Conservation (phyloP, 2,797 vertebrate species). For the Odontamblyopus lacepedii region DNA sequence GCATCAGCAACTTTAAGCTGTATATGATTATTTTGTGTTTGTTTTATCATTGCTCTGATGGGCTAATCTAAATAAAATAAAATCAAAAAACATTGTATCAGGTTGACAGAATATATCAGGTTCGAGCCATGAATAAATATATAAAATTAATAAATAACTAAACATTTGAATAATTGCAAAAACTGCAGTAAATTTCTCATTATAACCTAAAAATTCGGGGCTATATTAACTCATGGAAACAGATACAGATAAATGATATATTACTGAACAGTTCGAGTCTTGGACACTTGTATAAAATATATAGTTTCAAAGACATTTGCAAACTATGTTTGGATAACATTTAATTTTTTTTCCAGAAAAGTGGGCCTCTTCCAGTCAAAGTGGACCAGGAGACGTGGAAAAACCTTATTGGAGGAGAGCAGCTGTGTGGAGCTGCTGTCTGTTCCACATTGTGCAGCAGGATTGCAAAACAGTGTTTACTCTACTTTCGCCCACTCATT, state of each 20-base stretch:
- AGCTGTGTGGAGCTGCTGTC: slow-evolving; percentile 52
- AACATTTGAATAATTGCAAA: too few relatives aligned
- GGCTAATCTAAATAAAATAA: too few relatives aligned
- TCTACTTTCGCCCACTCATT: slow-evolving; percentile 53
- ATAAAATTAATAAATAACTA: too few relatives aligned
- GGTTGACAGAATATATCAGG: too few relatives aligned
- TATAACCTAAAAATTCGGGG: too few relatives aligned
- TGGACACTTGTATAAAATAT: neutral
- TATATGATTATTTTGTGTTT: too few relatives aligned
- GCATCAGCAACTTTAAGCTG: too few relatives aligned
- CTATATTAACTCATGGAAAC: too few relatives aligned
- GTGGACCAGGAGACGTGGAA: slow-evolving; percentile 30
- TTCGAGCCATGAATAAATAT: too few relatives aligned
- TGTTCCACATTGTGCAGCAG: slow-evolving; percentile 49
- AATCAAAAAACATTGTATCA: too few relatives aligned
- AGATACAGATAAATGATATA: neutral
- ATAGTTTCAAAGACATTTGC: neutral
- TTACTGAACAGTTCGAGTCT: neutral
- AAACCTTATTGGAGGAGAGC: slow-evolving; percentile 45
- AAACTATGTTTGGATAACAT: neutral
- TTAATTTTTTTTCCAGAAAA: neutral
- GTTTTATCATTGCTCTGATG: too few relatives aligned
- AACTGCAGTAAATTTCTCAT: too few relatives aligned
- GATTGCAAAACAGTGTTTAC: slow-evolving; percentile 71
- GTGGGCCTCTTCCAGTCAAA: slow-evolving; percentile 39